Base-by-base conservation (phyloP, 2,888 invertebrate genomes). In the Noctua comes region DNA sequence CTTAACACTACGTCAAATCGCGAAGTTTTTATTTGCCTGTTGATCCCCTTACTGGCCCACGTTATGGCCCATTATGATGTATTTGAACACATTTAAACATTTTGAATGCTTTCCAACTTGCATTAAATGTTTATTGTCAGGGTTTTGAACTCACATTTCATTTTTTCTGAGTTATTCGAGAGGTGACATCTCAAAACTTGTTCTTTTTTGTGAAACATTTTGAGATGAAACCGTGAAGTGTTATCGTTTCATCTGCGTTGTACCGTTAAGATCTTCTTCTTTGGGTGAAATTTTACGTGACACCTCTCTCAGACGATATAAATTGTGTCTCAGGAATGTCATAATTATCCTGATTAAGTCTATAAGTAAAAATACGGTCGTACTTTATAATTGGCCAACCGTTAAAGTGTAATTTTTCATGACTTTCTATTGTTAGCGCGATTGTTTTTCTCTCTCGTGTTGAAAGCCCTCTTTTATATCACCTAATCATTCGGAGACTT, bases 21-120 rank as follows among this genome's bases (percentile, higher is more conserved):
- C 76, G 76, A 88, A 89, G 87, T 93, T 94, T 95, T 95, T 95
- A 95, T 93, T 89, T 80, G 95, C 95, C 95, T 96, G 95, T 96
- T 96, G 95, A 95, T 94, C 91, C 91, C 90, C 87, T 91, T 90
- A 93, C 89, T 88, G 90, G 86, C 87, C 84, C 78, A 79, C 86
- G 86, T 94, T 92, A 94, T 91, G 78, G 90, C 86, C 94, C 92
- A 93, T 93, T 93, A 93, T 90, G 88, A 91, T 86, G 88, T 88
- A 91, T 91, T 88, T 84, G 90, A 89, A 87, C 86, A 83, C 87
- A 87, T 89, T 91, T 88, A 86, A 91, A 88, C 89, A 87, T 88
- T 91, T 90, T 88, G 91, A 91, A 89, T 85, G 87, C 70, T 82
- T 86, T 89, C 91, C 90, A 90, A 89, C 81, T 85, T 78, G 74